Evolutionary conservation across 2,888 invertebrate species (phyloP).

Genomic region (Opisthograptis luteolata): DNA sequence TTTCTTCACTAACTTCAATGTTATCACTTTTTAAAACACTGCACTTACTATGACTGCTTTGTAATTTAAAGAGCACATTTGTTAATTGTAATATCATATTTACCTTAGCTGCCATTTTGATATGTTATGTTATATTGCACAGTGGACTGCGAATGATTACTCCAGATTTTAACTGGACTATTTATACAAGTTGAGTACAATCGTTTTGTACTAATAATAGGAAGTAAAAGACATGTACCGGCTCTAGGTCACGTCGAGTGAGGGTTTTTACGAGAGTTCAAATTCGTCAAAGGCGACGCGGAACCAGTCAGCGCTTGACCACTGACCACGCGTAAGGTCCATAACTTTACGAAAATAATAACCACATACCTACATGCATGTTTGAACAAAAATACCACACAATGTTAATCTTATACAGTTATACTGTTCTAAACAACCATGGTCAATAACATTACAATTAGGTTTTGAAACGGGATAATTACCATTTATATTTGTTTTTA

Average conservation of each 20-base stretch:
- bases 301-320: slow-evolving; percentile 51
- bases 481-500: no score
- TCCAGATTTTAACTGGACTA: slow-evolving; percentile 61
- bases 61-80: neutral
- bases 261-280: slow-evolving; percentile 69
- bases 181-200: slow-evolving; percentile 66
- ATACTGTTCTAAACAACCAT: no score
- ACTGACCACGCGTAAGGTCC: slow-evolving; percentile 34
- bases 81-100: slow-evolving; percentile 19
- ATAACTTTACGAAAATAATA: no score
- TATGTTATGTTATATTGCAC: slow-evolving; percentile 70
- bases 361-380: no score
- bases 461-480: no score
- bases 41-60: slow-evolving; percentile 2
- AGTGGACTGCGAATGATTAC: slow-evolving; percentile 76
- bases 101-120: slow-evolving; percentile 82
- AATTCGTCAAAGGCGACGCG: slow-evolving; percentile 70
- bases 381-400: no score
- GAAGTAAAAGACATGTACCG: slow-evolving; percentile 71
- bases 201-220: slow-evolving; percentile 70
- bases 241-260: slow-evolving; percentile 67
- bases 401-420: no score
- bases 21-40: neutral
- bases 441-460: no score
- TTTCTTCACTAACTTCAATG: neutral